A percentile compares a stretch with the other conserved stretches of the same genome.
These are phyloP conservation scores for Eciton burchellii DNA, from an alignment of 1,140 invertebrate species.

Conservation along the genomic window DNA sequence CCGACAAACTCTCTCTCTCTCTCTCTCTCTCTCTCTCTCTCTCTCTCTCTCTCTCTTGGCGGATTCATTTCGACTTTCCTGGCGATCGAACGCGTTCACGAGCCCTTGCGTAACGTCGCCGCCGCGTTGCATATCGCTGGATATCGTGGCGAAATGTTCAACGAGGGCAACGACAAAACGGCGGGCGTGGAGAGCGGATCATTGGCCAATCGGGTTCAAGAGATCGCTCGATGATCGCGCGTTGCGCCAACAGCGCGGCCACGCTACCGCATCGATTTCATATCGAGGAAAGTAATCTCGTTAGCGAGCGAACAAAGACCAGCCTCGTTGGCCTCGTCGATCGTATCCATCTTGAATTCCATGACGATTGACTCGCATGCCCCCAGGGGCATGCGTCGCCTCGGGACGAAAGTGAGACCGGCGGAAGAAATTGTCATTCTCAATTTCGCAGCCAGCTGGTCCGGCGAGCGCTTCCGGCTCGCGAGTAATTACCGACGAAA, in stretches of 20 bases:
- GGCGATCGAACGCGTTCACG: conserved; percentile 3
- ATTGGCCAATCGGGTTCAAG: conserved; percentile 60
- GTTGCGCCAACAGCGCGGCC: conserved; percentile 42
- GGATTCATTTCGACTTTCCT: neutral
- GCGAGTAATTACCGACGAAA: conserved; percentile 37
- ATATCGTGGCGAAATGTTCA: conserved; percentile 32
- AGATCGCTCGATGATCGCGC: conserved; percentile 53
- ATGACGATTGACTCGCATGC: conserved; percentile 12
- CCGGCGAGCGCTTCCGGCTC: neutral
- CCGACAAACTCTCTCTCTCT: too few species aligned
- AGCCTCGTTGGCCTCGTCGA: neutral
- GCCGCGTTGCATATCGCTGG: conserved; percentile 3
- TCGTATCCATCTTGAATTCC: neutral
- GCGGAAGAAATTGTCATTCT: too few species aligned
- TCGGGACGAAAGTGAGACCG: neutral
- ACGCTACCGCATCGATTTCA: conserved; percentile 20
- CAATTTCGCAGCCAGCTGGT: neutral
- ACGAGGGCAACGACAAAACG: conserved; percentile 24
- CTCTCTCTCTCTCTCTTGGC: too few species aligned
- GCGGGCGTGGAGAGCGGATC: conserved; percentile 4
- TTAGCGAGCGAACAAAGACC: neutral
- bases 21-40: too few species aligned
- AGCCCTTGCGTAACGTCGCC: conserved; percentile 42
- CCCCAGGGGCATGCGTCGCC: too few species aligned
- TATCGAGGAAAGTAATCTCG: conserved; percentile 16